Evolutionary conservation across 2,113 vertebrate genomes (phyloP), one percentile per base, ranked within the genome.

Genomic region (Chaetops frenatus): DNA sequence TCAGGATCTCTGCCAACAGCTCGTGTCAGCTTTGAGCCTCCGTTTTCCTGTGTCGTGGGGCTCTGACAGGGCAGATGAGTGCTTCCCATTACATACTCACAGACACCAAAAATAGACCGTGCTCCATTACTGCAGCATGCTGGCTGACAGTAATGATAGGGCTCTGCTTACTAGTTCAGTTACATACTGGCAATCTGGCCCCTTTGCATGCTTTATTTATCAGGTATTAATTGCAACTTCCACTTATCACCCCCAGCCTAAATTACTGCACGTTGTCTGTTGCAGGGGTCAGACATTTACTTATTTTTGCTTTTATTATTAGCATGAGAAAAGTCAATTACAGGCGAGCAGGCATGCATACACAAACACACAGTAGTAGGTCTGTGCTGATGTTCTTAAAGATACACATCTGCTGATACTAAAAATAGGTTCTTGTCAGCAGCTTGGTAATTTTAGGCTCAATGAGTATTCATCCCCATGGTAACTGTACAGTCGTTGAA

Each of bases 401-500:
- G 95, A 97, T 91, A 95, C 96, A 96, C 95, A 97, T 97, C 96
- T 97, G 96, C 94, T 94, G 92, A 88, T 92, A 88, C 96, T 97
- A 97, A 97, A 97, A 97, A 97, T 97, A 97, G 95, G 90, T 95
- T 88, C 92, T 80, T 96, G 95, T 97, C 96, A 96, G 95, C 95
- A 94, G 93, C 90, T 96, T 94, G 96, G 93, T 95, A 97, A 97
- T 97, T 97, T 97, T 97, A 97, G 95, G 95, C 96, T 97, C 97
- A 96, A 96, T 96, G 95, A 97, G 96, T 95, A 96, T 94, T 95
- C 94, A 95, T 97, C 94, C 95, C 96, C 96, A 97, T 97, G 95
- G 96, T 95, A 97, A 97, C 97, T 91, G 93, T 96, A 96, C 93
- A 96, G 97, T 97, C 97, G 96, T 97, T 97, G 96, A 96, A 96